Conservation (phyloP, 2,113 vertebrate species). For the Cavia porcellus region DNA sequence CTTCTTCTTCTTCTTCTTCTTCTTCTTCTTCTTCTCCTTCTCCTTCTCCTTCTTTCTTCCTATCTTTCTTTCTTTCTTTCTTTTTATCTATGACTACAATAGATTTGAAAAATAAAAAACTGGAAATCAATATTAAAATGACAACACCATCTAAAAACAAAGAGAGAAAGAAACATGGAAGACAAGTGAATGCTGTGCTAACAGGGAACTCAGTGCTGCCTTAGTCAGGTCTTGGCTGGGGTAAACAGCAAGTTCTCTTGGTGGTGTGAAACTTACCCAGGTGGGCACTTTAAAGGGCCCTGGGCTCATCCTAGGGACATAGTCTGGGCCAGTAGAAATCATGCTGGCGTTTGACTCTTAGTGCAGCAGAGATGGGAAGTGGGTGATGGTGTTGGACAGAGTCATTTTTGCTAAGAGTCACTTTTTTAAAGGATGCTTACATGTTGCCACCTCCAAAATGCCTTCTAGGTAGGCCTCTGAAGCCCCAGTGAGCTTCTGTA, state of each 20-base stretch:
- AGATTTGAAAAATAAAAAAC: no score
- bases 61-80: no score
- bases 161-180: no score
- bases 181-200: background rate
- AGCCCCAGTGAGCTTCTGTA: background rate
- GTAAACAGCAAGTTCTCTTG: background rate
- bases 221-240: background rate
- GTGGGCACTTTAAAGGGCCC: background rate
- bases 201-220: background rate
- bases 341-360: background rate
- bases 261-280: background rate
- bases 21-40: no score
- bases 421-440: background rate
- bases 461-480: background rate
- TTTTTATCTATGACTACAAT: no score
- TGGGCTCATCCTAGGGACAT: background rate
- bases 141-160: no score
- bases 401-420: background rate
- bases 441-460: background rate
- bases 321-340: background rate
- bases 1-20: no score
- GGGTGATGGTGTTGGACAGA: background rate
- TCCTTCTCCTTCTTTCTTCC: no score
- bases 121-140: no score
- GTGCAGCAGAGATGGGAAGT: background rate